Evolutionary conservation across 2,888 invertebrate species (phyloP), one percentile per base, ranked within the genome.

Genomic region (Aphidoletes aphidimyza): DNA sequence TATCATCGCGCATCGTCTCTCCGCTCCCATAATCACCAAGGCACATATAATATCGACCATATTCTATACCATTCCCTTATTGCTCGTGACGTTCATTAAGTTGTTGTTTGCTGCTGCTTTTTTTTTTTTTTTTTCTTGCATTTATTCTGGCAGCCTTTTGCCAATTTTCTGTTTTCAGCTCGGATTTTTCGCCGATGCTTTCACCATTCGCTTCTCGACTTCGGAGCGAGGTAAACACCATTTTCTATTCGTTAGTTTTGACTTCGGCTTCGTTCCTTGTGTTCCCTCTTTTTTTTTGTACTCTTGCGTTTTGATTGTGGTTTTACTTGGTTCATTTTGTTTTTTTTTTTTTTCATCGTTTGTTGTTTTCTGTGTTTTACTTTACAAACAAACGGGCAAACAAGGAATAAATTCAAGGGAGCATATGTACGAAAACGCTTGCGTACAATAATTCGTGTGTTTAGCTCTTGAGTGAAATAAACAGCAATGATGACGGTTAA

Each of bases 351-450:
- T 59, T 30, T 6, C 59, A 17, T 59, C 5, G 5, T 9, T 59
- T 81, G 81, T 37, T 81, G 37, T 17, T 81, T 81, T 36, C 81
- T 81, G 34, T 59, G 37, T 37, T 36, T 81, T 37, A 37, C 36
- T 8, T 34, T 36, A 81, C n/a, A 2, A n/a, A n/a, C n/a, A n/a
- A n/a, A n/a, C n/a, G n/a, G n/a, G n/a, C n/a, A n/a, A n/a, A n/a
- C n/a, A n/a, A n/a, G n/a, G n/a, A n/a, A n/a, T n/a, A n/a, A 37
- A 81, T 19, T 81, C n/a, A 81, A 81, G 36, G 37, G 37, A 81
- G 37, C 81, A 17, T 36, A n/a, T 78, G 78, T 36, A 81, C 37
- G 22, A 81, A n/a, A 81, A 81, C 81, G 81, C 81, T 81, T 81
- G 81, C 81, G 81, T 81, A 81, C 81, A 81, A 37, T 81, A 37